phyloP scores from a whole-genome alignment of 2,888 invertebrate species.

The Suillia variegata region DNA sequence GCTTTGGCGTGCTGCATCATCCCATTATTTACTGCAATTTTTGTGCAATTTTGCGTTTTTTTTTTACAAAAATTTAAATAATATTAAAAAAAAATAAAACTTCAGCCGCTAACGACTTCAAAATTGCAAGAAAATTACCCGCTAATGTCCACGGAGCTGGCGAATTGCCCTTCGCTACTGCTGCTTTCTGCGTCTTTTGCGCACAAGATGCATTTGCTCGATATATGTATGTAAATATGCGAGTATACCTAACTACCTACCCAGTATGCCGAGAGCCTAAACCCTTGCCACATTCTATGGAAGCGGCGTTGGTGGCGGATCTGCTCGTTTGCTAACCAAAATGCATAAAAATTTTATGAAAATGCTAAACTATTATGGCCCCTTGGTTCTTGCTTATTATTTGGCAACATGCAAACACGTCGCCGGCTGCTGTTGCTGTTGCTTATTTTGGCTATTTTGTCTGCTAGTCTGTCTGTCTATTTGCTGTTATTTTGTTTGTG shows the following conservation, averaged over 20 bases:
- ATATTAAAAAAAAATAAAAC: too few relatives aligned
- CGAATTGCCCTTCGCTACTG: not conserved
- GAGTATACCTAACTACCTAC: not conserved
- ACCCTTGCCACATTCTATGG: not conserved
- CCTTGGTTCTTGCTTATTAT: conserved; percentile 53
- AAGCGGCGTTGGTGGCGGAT: not conserved
- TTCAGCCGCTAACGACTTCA: conserved; percentile 54
- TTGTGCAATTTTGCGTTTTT: not conserved
- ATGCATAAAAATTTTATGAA: conserved; percentile 17
- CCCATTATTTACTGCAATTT: conserved; percentile 19
- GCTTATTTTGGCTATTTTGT: conserved; percentile 22
- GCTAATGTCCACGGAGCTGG: conserved; percentile 48
- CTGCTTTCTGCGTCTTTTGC: not conserved
- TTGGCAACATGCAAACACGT: conserved; percentile 50
- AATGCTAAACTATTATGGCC: conserved; percentile 49
- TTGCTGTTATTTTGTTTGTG: not conserved
- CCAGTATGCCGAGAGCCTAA: not conserved
- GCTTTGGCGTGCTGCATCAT: conserved; percentile 4
- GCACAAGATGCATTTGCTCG: not conserved
- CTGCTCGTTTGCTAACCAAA: not conserved
- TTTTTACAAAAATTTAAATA: conserved; percentile 9
- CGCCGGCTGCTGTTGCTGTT: too few relatives aligned
- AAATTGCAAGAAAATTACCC: conserved; percentile 59
- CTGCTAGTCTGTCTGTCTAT: conserved; percentile 8
- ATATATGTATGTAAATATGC: not conserved